Percentiles rank a stretch among this genome's conserved stretches.
phyloP scores from a whole-genome alignment of 2,888 invertebrate genomes.

The Pediacus dermestoides region DNA sequence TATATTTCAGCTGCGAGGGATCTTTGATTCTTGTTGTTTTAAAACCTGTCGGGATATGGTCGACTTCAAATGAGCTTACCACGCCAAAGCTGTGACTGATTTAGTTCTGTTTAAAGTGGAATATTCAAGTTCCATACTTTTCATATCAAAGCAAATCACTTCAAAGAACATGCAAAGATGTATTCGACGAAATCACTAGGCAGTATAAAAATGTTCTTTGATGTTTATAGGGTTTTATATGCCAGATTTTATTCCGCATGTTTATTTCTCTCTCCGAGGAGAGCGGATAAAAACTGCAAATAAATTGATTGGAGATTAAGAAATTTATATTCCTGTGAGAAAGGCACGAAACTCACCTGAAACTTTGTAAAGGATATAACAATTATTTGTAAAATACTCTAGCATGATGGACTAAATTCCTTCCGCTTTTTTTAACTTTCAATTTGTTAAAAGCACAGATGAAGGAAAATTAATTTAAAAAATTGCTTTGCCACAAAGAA shows the following conservation, averaged over 20 bases:
- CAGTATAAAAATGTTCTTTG: conserved; percentile 24
- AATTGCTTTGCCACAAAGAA: neutral
- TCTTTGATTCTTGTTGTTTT: conserved; percentile 26
- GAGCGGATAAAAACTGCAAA: too few relatives aligned
- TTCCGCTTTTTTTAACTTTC: too few relatives aligned
- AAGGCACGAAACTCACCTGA: too few relatives aligned
- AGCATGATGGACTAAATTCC: too few relatives aligned
- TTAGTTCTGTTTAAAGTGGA: conserved; percentile 37
- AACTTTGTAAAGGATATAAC: too few relatives aligned
- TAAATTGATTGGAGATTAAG: too few relatives aligned
- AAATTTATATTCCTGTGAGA: too few relatives aligned
- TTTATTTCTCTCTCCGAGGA: too few relatives aligned
- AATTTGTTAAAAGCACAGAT: too few relatives aligned
- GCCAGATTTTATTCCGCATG: conserved; percentile 12
- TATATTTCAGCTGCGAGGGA: neutral
- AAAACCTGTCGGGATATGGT: conserved; percentile 25
- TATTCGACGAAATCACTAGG: conserved; percentile 21
- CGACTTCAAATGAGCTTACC: conserved; percentile 35
- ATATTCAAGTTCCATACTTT: conserved; percentile 37
- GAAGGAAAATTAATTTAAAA: neutral
- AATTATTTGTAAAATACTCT: too few relatives aligned
- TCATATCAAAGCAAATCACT: conserved; percentile 39
- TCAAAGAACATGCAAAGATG: conserved; percentile 32
- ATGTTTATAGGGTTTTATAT: conserved; percentile 27
- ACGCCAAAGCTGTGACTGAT: conserved; percentile 34